Percentiles rank a stretch among this genome's conserved stretches.
Evolutionary conservation across 1,140 invertebrate species (phyloP).

Genomic region (Ganaspis sp.): DNA sequence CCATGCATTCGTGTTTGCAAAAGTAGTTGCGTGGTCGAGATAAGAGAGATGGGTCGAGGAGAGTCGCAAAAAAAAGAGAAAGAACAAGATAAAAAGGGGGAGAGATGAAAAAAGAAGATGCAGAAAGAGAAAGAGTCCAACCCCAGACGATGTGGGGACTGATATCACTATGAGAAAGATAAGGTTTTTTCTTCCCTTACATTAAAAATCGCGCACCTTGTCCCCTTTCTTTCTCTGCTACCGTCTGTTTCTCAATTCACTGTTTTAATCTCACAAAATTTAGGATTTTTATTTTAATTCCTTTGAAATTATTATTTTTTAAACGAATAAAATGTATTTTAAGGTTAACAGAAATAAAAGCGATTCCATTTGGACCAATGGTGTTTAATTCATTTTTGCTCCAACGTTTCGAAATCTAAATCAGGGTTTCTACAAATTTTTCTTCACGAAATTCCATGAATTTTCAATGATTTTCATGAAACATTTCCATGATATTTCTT

Average conservation of each 20-base stretch:
- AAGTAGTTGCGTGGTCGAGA: conserved; percentile 24
- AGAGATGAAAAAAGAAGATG: conserved; percentile 32
- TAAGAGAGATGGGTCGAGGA: conserved; percentile 23
- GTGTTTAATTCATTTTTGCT: too few relatives aligned
- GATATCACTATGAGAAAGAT: conserved; percentile 62
- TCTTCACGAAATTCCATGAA: too few relatives aligned
- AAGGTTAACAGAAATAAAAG: too few relatives aligned
- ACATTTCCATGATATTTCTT: too few relatives aligned
- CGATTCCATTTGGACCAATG: too few relatives aligned
- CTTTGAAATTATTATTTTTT: too few relatives aligned
- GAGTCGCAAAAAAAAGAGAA: conserved; percentile 34
- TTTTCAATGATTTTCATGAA: too few relatives aligned
- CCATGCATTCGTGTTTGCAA: conserved; percentile 25
- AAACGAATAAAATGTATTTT: too few relatives aligned
- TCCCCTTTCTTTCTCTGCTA: conserved; percentile 25
- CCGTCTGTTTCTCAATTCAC: conserved; percentile 60
- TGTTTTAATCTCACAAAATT: background rate
- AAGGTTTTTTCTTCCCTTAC: conserved; percentile 56
- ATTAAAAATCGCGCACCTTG: conserved; percentile 36
- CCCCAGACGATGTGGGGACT: conserved; percentile 64
- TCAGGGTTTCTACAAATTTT: too few relatives aligned
- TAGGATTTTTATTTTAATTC: too few relatives aligned
- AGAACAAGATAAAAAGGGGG: conserved; percentile 38
- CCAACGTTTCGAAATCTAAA: too few relatives aligned
- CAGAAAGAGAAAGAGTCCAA: conserved; percentile 46